Percentiles rank a stretch among this genome's conserved stretches.
phyloP scores from a whole-genome alignment of 2,888 invertebrate species.

The Latrodectus hesperus region DNA sequence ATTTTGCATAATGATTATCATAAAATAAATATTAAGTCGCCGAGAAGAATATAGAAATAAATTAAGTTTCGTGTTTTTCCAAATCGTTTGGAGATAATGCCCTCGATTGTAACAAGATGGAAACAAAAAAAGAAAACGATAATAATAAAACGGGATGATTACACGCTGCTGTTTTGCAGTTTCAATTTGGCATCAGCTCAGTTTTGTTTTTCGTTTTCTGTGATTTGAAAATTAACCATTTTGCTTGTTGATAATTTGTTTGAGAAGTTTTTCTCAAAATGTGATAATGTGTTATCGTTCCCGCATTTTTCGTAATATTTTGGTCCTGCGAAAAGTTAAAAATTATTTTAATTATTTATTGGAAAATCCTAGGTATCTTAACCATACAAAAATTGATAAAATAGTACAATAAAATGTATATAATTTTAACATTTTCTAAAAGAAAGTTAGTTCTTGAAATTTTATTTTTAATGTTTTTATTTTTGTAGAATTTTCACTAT shows the following conservation, averaged over 20 bases:
- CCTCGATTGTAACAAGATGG: conserved; percentile 17
- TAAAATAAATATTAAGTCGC: conserved; percentile 67
- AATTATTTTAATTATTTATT: no score
- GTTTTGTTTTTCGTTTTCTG: not conserved
- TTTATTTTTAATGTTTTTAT: no score
- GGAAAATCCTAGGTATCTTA: no score
- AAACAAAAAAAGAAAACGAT: not conserved
- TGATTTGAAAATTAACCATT: not conserved
- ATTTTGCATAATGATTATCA: conserved; percentile 67
- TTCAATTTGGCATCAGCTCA: not conserved
- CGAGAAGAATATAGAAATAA: conserved; percentile 53
- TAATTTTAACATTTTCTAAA: no score
- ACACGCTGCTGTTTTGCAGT: not conserved
- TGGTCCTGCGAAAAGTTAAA: no score
- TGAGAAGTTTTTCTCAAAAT: no score
- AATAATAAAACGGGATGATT: not conserved
- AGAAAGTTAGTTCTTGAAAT: no score
- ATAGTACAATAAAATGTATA: no score
- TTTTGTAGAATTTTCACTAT: no score
- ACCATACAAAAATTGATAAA: no score
- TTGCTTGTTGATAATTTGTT: not conserved
- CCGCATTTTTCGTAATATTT: no score
- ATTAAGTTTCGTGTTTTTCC: conserved; percentile 56
- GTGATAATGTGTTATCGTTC: no score
- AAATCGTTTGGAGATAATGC: not conserved